Base-by-base conservation (phyloP, 2,888 invertebrate genomes). In the Xanthia icteritia region DNA sequence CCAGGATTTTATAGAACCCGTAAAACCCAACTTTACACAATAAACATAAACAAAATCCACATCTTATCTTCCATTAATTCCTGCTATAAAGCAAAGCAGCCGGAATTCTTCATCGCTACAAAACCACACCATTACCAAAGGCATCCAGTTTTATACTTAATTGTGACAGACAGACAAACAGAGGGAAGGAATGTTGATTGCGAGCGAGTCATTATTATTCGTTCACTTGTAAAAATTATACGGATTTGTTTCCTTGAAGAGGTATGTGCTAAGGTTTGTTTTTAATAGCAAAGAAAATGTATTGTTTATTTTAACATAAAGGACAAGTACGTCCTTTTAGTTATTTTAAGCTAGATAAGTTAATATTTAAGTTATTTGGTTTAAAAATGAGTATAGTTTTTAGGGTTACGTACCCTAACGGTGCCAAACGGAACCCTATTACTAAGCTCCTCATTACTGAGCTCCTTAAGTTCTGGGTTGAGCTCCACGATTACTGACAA, bases 111-210 rank as follows among this genome's bases (percentile, higher is more conserved):
- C 79, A 82, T 82, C 36, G 69, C 64, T 51, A 31, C 68, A 42
- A 71, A 81, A 63, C 20, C 69, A 48, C 67, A 31, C 73, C 72
- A 83, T 84, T 86, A 86, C 58, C n/a, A 9, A 13, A 73, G 66
- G 66, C 66, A 77, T 76, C 48, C 78, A 73, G 76, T 87, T 84
- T 76, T 76, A 45, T 77, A 75, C 65, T 84, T 82, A 82, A 82
- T 81, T 81, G 81, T 80, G 39, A 65, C 73, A 88, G 65, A 84
- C 69, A 79, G 73, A 77, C 69, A 64, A 63, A 75, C 67, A 70
- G 73, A 77, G 77, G 15, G 66, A 82, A 68, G 74, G 87, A 88
- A 88, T 88, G 81, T 88, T 86, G 88, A 88, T 85, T 83, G 65
- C 85, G 63, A 76, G 64, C 23, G 20, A 11, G 20, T 45, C 56